phyloP scores from a whole-genome alignment of 2,888 invertebrate genomes.

The Sphecodes monilicornis region DNA sequence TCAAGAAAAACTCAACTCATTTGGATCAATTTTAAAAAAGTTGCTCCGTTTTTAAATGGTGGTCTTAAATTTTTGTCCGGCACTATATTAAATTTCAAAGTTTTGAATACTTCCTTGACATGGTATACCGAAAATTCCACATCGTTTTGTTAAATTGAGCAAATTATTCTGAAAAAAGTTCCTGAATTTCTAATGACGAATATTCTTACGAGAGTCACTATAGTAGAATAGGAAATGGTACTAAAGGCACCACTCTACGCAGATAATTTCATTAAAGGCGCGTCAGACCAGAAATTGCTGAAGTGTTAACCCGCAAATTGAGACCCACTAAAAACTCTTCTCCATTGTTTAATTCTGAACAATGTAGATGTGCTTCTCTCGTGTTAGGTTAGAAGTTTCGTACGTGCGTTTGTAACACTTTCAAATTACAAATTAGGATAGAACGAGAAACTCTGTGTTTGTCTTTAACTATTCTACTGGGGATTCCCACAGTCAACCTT shows the following conservation, averaged over 20 bases:
- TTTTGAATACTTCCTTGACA: not conserved
- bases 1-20: no score
- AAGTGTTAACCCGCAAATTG: not conserved
- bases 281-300: not conserved
- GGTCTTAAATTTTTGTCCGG: no score
- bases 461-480: constrained; percentile 2
- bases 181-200: not conserved
- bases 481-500: not conserved
- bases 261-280: not conserved
- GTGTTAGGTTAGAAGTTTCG: not conserved
- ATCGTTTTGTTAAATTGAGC: not conserved
- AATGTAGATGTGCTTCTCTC: not conserved
- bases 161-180: not conserved
- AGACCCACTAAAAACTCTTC: not conserved
- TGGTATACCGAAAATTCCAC: not conserved
- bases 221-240: not conserved
- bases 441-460: not conserved
- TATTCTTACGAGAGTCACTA: not conserved
- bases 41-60: no score
- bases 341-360: not conserved
- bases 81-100: no score
- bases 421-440: constrained; percentile 2
- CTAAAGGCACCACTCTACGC: not conserved
- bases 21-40: no score
- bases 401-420: not conserved